Conservation (phyloP, 2,113 vertebrate genomes). For the Cochlearius cochlearius region DNA sequence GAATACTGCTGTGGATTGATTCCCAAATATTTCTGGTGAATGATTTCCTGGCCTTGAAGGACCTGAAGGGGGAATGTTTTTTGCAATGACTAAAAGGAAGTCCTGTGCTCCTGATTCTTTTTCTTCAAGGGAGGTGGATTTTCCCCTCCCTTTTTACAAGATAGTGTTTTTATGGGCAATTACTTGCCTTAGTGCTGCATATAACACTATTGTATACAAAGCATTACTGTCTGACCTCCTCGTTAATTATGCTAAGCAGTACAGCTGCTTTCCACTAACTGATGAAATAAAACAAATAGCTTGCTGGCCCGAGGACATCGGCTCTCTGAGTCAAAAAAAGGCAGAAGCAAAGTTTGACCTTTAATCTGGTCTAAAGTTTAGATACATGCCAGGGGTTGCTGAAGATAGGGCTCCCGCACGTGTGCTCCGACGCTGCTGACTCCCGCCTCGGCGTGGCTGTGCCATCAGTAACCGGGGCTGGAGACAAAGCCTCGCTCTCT, state of each 20-base stretch:
- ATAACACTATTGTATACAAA: conserved; percentile 8
- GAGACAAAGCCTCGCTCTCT: not conserved
- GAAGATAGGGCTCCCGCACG: not conserved
- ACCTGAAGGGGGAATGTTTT: not conserved
- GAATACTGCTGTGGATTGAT: not conserved
- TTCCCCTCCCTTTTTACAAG: not conserved
- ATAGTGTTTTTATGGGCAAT: conserved; percentile 21
- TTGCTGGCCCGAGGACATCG: not conserved
- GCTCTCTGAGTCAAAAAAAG: not conserved
- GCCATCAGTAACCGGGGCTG: not conserved
- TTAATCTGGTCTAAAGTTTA: conserved; percentile 22
- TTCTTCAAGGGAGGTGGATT: not conserved
- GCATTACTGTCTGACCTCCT: conserved; percentile 44
- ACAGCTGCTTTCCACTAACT: conserved; percentile 43
- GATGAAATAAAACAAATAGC: conserved; percentile 29
- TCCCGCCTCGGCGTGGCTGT: rapidly evolving
- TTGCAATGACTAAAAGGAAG: not conserved
- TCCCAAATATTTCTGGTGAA: not conserved
- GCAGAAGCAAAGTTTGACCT: conserved; percentile 4
- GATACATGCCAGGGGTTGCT: not conserved
- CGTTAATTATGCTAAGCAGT: conserved; percentile 41
- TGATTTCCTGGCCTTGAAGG: not conserved
- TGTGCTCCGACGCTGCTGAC: not conserved
- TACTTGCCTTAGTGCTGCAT: not conserved
- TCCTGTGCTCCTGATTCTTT: not conserved